A percentile compares a stretch with the other conserved stretches of the same genome.
phyloP scores from a whole-genome alignment of 2,888 invertebrate species.

The Lithodes maja region DNA sequence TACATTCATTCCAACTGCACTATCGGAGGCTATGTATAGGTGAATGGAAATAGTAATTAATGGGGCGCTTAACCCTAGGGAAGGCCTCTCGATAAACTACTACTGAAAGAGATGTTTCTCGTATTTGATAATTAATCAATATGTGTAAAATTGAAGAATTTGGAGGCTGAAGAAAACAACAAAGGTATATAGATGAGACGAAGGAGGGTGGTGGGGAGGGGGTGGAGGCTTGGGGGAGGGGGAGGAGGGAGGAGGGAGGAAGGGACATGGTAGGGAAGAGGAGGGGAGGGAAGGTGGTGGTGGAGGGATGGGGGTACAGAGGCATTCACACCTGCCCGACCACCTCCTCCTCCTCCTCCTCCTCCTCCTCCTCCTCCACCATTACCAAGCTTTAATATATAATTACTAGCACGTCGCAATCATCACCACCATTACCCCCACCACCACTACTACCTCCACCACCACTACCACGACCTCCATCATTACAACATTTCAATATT shows the following conservation, averaged over 20 bases:
- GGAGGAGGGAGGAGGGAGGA: not conserved
- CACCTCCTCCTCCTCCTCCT: not conserved
- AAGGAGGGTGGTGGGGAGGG: not conserved
- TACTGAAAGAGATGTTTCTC: too few relatives aligned
- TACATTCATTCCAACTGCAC: too few relatives aligned
- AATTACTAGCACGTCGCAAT: not conserved
- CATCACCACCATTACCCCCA: not conserved
- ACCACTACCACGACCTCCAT: not conserved
- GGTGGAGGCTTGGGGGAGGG: not conserved
- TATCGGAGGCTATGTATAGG: too few relatives aligned
- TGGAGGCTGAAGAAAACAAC: not conserved
- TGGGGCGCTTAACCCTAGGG: too few relatives aligned
- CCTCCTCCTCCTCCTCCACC: not conserved
- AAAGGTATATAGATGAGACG: not conserved
- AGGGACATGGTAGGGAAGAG: not conserved
- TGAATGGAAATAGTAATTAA: too few relatives aligned
- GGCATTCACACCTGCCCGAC: constrained; percentile 15
- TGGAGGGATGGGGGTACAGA: not conserved
- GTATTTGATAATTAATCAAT: not conserved
- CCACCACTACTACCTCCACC: constrained; percentile 12
- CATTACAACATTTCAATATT: not conserved
- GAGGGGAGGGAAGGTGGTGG: not conserved
- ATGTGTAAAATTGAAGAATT: not conserved
- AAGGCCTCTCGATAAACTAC: too few relatives aligned
- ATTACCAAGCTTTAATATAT: not conserved